Conservation (phyloP, 2,888 invertebrate species). For the Agrochola lota region DNA sequence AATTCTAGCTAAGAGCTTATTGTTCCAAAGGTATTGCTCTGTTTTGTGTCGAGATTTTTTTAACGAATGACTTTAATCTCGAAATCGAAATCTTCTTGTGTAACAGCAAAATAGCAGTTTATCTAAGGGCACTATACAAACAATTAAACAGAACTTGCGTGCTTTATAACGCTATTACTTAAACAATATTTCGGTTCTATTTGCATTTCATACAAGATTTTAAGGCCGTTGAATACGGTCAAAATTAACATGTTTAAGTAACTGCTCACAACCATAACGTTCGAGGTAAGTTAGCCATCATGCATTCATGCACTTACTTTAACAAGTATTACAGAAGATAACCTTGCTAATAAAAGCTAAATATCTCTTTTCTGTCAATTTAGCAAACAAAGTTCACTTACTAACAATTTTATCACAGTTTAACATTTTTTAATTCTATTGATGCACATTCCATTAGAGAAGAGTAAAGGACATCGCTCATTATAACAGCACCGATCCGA, state of each 20-base stretch:
- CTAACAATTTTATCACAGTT: background rate
- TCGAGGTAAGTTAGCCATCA: slow-evolving; percentile 22
- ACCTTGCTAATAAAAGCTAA: background rate
- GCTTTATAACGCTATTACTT: slow-evolving; percentile 30
- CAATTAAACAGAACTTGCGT: slow-evolving; percentile 13
- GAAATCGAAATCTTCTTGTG: background rate
- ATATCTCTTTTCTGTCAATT: background rate
- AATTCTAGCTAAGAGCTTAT: slow-evolving; percentile 33
- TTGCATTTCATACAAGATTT: slow-evolving; percentile 47
- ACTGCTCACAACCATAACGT: slow-evolving; percentile 23
- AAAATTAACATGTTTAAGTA: slow-evolving; percentile 45
- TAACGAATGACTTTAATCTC: background rate
- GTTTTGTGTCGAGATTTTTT: background rate
- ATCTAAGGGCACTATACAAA: slow-evolving; percentile 8
- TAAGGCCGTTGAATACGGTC: slow-evolving; percentile 46
- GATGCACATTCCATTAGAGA: background rate
- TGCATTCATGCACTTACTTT: background rate
- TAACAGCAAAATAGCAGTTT: slow-evolving; percentile 3
- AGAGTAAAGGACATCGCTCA: background rate
- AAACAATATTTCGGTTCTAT: slow-evolving; percentile 46
- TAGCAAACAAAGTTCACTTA: background rate
- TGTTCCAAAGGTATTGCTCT: slow-evolving; percentile 40
- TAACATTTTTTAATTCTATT: background rate
- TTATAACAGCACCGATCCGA: too few species aligned
- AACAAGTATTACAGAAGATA: slow-evolving; percentile 2